phyloP scores from a whole-genome alignment of 2,113 vertebrate genomes.

The Lepus timidus region DNA sequence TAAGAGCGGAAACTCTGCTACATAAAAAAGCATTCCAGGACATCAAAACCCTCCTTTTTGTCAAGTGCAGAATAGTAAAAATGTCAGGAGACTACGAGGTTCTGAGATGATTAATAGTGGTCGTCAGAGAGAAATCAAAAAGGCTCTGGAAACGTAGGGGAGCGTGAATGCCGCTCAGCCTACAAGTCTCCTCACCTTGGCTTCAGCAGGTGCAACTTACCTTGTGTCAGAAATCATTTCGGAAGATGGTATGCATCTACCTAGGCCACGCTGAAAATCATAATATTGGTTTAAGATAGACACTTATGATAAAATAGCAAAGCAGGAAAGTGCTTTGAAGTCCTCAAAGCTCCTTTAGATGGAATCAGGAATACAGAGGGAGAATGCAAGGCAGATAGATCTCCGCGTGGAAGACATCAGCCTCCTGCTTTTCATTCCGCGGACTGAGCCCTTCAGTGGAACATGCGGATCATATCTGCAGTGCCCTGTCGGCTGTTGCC shows the following conservation, averaged over 20 bases:
- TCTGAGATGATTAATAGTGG: conserved; percentile 71
- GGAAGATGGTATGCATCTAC: conserved; percentile 61
- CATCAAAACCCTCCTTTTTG: conserved; percentile 75
- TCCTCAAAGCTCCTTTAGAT: conserved; percentile 76
- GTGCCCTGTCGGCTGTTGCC: neutral
- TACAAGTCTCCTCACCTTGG: neutral
- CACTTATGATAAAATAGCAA: conserved; percentile 77
- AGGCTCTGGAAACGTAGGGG: neutral
- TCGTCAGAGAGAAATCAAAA: conserved; percentile 58
- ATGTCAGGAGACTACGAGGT: conserved; percentile 69
- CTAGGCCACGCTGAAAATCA: conserved; percentile 78
- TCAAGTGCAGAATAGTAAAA: conserved; percentile 70
- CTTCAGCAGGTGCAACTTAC: neutral
- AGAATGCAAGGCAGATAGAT: neutral
- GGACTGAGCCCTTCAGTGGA: neutral
- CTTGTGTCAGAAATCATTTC: conserved; percentile 45
- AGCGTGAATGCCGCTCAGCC: neutral
- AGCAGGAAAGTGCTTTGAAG: conserved; percentile 65
- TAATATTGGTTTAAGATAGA: conserved; percentile 82
- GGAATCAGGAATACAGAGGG: conserved; percentile 13
- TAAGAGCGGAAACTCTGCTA: neutral
- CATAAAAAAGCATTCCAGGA: conserved; percentile 43
- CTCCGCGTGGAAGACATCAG: fast-evolving
- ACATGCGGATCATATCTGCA: fast-evolving
- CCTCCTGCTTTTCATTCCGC: neutral